A percentile compares a stretch with the other conserved stretches of the same genome.
Conservation (phyloP, 2,888 invertebrate genomes). For the Glomeris marginata region DNA sequence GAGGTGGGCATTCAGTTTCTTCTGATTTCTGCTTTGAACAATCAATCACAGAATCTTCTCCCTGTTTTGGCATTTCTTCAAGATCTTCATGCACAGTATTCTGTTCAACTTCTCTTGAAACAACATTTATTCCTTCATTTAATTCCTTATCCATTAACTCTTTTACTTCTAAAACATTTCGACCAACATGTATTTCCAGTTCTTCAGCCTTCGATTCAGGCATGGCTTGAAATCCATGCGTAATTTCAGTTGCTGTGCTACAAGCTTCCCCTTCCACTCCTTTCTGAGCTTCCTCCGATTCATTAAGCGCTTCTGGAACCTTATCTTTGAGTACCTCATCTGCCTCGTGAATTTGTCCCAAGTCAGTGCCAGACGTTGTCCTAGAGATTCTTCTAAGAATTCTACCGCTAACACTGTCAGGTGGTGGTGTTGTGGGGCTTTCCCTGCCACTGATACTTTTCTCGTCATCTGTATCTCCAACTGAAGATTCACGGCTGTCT, state of each 20-base stretch:
- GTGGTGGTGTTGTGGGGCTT: neutral
- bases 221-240: constrained; percentile 3
- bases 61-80: neutral
- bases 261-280: constrained; percentile 5
- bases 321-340: neutral
- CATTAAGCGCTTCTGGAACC: neutral
- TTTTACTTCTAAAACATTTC: neutral
- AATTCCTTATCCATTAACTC: neutral
- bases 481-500: constrained; percentile 9
- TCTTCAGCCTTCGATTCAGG: neutral
- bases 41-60: too few species aligned
- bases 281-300: too few species aligned
- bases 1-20: neutral
- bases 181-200: neutral
- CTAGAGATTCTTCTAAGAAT: neutral
- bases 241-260: constrained; percentile 5
- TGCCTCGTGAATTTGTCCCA: constrained; percentile 6
- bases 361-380: constrained; percentile 6
- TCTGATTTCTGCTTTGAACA: neutral
- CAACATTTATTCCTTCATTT: neutral
- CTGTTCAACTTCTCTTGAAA: neutral
- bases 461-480: constrained; percentile 8
- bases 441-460: neutral
- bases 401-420: neutral
- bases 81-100: neutral